phyloP scores from a whole-genome alignment of 2,888 invertebrate species.

The Graphium colonna region DNA sequence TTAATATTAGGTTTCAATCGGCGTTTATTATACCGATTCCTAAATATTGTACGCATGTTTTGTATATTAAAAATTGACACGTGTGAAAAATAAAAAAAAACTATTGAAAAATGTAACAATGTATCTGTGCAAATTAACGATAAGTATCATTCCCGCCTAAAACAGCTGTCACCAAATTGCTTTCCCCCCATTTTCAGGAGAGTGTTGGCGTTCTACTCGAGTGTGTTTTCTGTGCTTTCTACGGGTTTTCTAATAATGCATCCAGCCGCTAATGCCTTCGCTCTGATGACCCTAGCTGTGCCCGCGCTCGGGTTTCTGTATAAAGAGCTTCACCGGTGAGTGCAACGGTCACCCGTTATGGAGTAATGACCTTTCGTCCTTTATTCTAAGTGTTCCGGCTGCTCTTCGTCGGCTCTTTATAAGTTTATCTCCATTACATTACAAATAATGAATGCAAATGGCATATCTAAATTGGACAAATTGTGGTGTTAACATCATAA shows the following conservation, averaged over 20 bases:
- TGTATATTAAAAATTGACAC: not conserved
- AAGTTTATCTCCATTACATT: too few species aligned
- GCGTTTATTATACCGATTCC: not conserved
- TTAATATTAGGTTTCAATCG: not conserved
- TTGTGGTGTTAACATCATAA: too few species aligned
- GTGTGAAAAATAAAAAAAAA: not conserved
- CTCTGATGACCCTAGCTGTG: slow-evolving; percentile 85
- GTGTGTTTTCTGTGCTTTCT: slow-evolving; percentile 80
- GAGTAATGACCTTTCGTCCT: slow-evolving; percentile 6
- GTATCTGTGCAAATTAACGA: not conserved
- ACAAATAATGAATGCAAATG: too few species aligned
- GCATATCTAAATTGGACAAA: too few species aligned
- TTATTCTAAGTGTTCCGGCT: not conserved
- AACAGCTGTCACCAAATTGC: not conserved
- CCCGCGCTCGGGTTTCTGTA: slow-evolving; percentile 85
- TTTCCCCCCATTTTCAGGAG: slow-evolving; percentile 68
- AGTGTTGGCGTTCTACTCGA: slow-evolving; percentile 80
- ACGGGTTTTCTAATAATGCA: slow-evolving; percentile 86
- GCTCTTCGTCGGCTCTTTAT: too few species aligned
- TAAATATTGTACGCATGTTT: not conserved
- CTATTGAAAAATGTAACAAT: not conserved
- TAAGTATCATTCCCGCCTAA: not conserved
- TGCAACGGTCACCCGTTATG: slow-evolving; percentile 9
- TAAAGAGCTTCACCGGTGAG: slow-evolving; percentile 84
- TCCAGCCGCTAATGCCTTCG: slow-evolving; percentile 91